Evolutionary conservation across 2,888 invertebrate genomes (phyloP), one percentile per base, ranked within the genome.

Genomic region (Bugulina stolonifera): DNA sequence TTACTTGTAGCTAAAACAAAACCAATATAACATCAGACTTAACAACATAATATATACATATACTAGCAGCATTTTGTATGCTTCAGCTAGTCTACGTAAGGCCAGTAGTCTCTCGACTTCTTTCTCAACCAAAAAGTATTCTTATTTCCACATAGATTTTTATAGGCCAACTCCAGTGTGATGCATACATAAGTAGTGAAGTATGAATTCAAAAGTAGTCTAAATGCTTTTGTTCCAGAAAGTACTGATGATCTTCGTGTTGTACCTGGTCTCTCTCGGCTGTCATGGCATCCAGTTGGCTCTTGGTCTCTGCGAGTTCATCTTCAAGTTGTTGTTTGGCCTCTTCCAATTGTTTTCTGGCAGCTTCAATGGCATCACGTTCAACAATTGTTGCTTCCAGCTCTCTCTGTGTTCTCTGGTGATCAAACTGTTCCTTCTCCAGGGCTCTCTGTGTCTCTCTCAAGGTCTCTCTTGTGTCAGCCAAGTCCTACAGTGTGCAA

Each of bases 241-340:
- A n/a, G n/a, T n/a, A n/a, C n/a, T n/a, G n/a, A n/a, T n/a, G n/a
- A n/a, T n/a, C n/a, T n/a, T 52, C 22, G 14, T 52, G 22, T 52
- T 25, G 18, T 25, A 70, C 70, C 52, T 70, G 70, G 32, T 70
- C 54, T 25, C 70, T 43, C 52, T 70, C 70, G 5, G 52, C 70
- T 3, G 35, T 52, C 43, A 43, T 54, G 43, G n/a, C 23, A 2
- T n/a, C 54, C 70, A 70, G 52, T 43, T 54, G 43, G 52, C 32
- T 32, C 70, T 70, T 70, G 25, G 70, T 70, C 27, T 43, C 70
- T 5, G 70, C 70, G 2, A 70, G 52, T 25, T 70, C 70, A 54
- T 70, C 70, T 29, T 70, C 70, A 2, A 70, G 70, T 52, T 70
- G 25, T 14, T 34, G 27, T 29, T 70, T 70, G 22, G 43, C 54